Conservation (phyloP, 2,888 invertebrate genomes). For the Ptychoptera albimana region DNA sequence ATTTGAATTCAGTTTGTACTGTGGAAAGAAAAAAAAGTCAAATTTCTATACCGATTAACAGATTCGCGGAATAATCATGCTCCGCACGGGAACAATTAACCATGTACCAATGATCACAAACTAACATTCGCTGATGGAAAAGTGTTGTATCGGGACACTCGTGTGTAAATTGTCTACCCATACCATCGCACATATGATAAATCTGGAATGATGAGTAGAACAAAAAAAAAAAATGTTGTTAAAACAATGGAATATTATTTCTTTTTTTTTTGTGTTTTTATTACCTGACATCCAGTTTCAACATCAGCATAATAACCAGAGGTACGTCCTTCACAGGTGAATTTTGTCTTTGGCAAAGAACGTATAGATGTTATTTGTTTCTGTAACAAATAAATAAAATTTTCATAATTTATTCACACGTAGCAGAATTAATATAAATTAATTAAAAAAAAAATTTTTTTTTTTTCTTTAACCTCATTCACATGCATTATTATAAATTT, state of each 20-base stretch:
- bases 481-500: no score
- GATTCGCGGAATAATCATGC: conserved; percentile 49
- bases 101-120: conserved; percentile 70
- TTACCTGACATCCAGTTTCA: conserved; percentile 56
- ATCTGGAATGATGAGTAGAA: conserved; percentile 33
- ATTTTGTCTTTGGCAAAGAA: conserved; percentile 34
- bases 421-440: no score
- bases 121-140: conserved; percentile 65
- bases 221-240: no score
- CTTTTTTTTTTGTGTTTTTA: no score
- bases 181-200: conserved; percentile 67
- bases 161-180: conserved; percentile 62
- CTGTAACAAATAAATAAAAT: no score
- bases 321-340: conserved; percentile 47
- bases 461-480: no score
- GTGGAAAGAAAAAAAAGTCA: neutral
- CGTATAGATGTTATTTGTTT: conserved; percentile 6
- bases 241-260: no score
- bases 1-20: conserved; percentile 1
- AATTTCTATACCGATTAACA: conserved; percentile 44
- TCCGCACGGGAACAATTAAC: conserved; percentile 60
- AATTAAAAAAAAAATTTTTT: no score
- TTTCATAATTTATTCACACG: no score
- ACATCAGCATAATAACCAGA: conserved; percentile 63
- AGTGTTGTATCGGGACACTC: conserved; percentile 63